Conservation (phyloP, 2,797 vertebrate species). For the Nannoperca australis region DNA sequence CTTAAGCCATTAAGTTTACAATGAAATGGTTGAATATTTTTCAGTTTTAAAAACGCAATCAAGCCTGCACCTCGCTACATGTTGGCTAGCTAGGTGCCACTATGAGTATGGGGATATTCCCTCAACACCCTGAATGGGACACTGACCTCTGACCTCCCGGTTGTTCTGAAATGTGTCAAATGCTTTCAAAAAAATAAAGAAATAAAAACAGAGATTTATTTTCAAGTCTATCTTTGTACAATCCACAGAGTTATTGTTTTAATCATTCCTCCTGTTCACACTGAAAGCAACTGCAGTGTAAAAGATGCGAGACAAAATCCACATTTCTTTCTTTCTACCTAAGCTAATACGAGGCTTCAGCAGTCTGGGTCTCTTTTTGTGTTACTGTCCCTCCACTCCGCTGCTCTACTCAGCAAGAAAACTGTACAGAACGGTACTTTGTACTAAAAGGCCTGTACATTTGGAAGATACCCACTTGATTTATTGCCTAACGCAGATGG, state of each 20-base stretch:
- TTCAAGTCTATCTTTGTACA: background rate
- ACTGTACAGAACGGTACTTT: background rate
- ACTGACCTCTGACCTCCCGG: background rate
- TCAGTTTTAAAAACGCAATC: background rate
- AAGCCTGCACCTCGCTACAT: background rate
- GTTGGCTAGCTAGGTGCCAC: background rate
- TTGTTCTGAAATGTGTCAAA: background rate
- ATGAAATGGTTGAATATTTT: background rate
- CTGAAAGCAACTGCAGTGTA: background rate
- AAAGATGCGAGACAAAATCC: background rate
- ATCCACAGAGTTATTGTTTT: background rate
- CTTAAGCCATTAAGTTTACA: background rate
- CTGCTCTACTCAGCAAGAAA: background rate
- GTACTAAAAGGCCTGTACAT: background rate
- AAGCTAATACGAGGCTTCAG: background rate
- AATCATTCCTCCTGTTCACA: background rate
- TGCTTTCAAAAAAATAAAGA: background rate
- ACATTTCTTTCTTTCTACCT: background rate
- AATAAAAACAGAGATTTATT: background rate
- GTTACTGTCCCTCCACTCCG: too few relatives aligned
- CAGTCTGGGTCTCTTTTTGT: background rate
- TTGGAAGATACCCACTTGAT: background rate
- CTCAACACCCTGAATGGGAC: background rate
- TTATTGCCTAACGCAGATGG: background rate
- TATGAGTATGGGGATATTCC: background rate